Evolutionary conservation across 2,888 invertebrate species (phyloP).

Genomic region (Ectropis crepuscularia): DNA sequence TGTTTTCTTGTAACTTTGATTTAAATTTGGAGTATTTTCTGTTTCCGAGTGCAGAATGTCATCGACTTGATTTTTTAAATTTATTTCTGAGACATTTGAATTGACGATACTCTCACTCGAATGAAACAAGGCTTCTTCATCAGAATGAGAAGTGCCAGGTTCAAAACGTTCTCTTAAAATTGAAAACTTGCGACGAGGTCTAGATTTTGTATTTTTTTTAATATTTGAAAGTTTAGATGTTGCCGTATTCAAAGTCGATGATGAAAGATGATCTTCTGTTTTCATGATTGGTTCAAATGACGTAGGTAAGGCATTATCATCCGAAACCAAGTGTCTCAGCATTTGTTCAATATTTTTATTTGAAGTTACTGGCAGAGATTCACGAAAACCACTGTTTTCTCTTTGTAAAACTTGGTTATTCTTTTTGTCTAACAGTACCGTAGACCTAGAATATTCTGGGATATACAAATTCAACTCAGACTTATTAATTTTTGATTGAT

Average conservation of each 20-base stretch:
- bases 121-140: constrained; percentile 77
- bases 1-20: constrained; percentile 36
- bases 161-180: constrained; percentile 85
- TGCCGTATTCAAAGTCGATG: constrained; percentile 34
- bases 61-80: constrained; percentile 59
- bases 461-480: constrained; percentile 53
- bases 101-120: constrained; percentile 65
- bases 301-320: constrained; percentile 68
- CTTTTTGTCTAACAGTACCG: constrained; percentile 13
- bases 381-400: constrained; percentile 59
- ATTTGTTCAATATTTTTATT: constrained; percentile 70
- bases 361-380: constrained; percentile 64
- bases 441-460: constrained; percentile 18
- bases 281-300: constrained; percentile 76
- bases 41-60: constrained; percentile 26
- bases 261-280: constrained; percentile 56
- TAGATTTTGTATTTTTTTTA: constrained; percentile 71
- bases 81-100: constrained; percentile 55
- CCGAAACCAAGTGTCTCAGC: constrained; percentile 76
- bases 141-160: constrained; percentile 74
- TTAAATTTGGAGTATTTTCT: constrained; percentile 27
- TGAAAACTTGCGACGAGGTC: constrained; percentile 85
- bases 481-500: constrained; percentile 61
- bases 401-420: constrained; percentile 57
- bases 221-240: constrained; percentile 65